Base-by-base conservation (phyloP, 2,113 vertebrate genomes). In the Labrus mixtus region DNA sequence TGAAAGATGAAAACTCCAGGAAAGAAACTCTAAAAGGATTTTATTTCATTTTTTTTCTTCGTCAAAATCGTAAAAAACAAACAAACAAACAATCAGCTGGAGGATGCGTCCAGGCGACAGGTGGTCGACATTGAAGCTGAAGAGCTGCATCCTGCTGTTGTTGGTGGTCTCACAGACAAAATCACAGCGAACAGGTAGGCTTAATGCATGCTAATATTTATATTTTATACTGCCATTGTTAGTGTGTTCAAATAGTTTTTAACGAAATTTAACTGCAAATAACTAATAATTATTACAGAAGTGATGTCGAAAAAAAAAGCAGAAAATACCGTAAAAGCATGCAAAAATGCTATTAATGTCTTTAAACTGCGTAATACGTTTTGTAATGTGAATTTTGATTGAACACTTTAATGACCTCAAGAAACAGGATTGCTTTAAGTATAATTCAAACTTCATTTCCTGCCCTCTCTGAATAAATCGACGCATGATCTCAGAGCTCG, bases 31-130 rank as follows among this genome's bases (percentile, higher is more conserved):
- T 79, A 68, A 78, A 13, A 23, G 84, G 71, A 83, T 70, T 69
- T 77, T 53, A 43, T 9, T 25, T 6, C 0, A 5, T 39, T 56
- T 22, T 13, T 17, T 12, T 13, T 36, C 6, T 41, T 70, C 37
- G 3, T 48, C 6, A 50, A 12, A 73, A 20, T 20, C 4, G 1
- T 1, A 3, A 50, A 43, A 15, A 46, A 37, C 11, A 50, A 43
- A 15, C 41, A 37, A 12, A 33, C 4, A 33, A 33, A 33, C n/a
- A n/a, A 33, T 6, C 25, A 2, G 5, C 12, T n/a, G 0, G 0
- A 85, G 75, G 80, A 92, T 88, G 90, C 37, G 57, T 75, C 3
- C 13, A 65, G 23, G 46, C 36, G 45, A 23, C 87, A 81, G 84
- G 80, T 86, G 89, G 76, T 76, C 37, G 72, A 8, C 10, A 0